phyloP scores from a whole-genome alignment of 2,888 invertebrate species.

The Hirtodrosophila alboralis region DNA sequence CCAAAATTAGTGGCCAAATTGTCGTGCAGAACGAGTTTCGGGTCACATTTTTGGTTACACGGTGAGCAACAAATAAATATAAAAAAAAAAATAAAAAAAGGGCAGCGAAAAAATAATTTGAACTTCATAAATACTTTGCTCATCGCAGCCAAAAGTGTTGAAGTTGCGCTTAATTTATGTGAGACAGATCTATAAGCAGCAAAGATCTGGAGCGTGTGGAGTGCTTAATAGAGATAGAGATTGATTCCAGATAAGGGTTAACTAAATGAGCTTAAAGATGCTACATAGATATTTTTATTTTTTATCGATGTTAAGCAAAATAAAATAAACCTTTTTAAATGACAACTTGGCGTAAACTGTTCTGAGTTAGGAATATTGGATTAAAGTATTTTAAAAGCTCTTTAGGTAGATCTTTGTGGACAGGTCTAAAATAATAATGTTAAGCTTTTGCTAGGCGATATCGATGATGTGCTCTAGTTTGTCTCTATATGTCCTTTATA shows the following conservation, averaged over 20 bases:
- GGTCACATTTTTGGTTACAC: slow-evolving; percentile 75
- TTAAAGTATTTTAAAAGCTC: no score
- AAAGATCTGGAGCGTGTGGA: slow-evolving; percentile 19
- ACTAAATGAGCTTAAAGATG: background rate
- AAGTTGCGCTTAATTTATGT: slow-evolving; percentile 45
- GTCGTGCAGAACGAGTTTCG: slow-evolving; percentile 64
- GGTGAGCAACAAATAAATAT: no score
- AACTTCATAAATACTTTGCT: slow-evolving; percentile 48
- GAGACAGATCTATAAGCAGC: slow-evolving; percentile 12
- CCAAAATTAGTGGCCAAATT: slow-evolving; percentile 73
- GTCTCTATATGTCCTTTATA: no score
- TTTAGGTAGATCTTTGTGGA: no score
- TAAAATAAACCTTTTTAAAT: background rate
- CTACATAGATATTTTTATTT: no score
- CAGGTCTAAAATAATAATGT: no score
- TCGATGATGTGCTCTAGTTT: no score
- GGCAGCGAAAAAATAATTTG: slow-evolving; percentile 39
- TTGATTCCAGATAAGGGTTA: slow-evolving; percentile 24
- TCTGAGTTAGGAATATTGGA: no score
- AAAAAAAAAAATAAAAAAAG: no score
- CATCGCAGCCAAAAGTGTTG: slow-evolving; percentile 42
- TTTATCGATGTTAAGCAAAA: background rate
- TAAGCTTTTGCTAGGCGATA: no score
- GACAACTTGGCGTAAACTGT: background rate
- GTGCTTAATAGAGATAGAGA: slow-evolving; percentile 28